phyloP scores from a whole-genome alignment of 2,113 vertebrate species.

The Saccopteryx leptura region DNA sequence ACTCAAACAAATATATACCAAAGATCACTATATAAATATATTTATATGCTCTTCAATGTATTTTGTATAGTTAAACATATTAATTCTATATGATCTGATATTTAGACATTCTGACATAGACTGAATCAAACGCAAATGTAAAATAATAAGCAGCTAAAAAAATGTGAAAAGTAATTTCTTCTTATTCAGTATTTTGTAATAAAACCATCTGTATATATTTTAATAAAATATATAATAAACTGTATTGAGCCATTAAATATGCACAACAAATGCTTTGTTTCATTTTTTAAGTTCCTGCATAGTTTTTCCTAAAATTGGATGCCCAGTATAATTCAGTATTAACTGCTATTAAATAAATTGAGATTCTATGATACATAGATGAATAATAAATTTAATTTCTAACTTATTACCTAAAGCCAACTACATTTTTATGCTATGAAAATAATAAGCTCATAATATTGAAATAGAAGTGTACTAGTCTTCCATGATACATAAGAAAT shows the following conservation, averaged over 20 bases:
- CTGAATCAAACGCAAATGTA: not conserved
- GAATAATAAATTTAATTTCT: not conserved
- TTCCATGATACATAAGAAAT: not conserved
- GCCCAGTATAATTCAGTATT: conserved; percentile 23
- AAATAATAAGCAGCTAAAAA: not conserved
- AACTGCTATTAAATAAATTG: not conserved
- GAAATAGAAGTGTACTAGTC: not conserved
- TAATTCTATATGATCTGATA: not conserved
- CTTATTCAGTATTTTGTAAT: conserved; percentile 23
- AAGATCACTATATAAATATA: not conserved
- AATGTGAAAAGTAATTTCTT: conserved; percentile 11
- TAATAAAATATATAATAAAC: not conserved
- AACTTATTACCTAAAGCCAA: not conserved
- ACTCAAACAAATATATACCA: not conserved
- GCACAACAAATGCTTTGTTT: not conserved
- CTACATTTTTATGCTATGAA: not conserved
- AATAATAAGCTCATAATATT: not conserved
- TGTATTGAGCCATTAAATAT: not conserved
- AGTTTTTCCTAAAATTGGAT: conserved; percentile 18
- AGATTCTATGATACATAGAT: not conserved
- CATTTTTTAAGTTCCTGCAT: not conserved
- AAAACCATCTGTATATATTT: not conserved
- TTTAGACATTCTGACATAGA: not conserved
- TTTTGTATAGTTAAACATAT: not conserved
- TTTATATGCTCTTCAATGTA: not conserved